Conservation (phyloP, 2,888 invertebrate species). For the Chesias legatella region DNA sequence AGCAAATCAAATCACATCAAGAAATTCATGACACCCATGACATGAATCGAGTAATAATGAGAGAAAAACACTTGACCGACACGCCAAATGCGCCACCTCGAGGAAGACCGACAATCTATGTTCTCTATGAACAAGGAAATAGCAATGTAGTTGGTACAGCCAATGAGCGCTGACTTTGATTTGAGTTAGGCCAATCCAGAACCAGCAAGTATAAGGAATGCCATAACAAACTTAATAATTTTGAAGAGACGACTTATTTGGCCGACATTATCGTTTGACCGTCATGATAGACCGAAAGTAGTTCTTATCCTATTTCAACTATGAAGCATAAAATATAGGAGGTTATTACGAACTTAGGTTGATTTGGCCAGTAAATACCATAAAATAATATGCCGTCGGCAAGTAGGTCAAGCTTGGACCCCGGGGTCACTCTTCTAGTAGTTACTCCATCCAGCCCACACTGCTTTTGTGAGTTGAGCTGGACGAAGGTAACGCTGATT, state of each 20-base stretch:
- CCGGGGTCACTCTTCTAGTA: too few species aligned
- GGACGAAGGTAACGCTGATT: too few species aligned
- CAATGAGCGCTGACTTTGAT: conserved; percentile 26
- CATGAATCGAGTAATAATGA: conserved; percentile 65
- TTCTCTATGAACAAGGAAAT: conserved; percentile 47
- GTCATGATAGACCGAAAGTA: conserved; percentile 39
- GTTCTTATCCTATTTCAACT: conserved; percentile 1
- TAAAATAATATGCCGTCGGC: too few species aligned
- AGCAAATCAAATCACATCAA: conserved; percentile 58
- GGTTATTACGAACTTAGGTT: too few species aligned
- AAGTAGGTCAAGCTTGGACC: too few species aligned
- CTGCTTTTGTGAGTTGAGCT: too few species aligned
- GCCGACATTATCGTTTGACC: conserved; percentile 45
- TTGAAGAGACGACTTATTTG: conserved; percentile 37
- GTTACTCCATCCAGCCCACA: too few species aligned
- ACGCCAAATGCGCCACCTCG: conserved; percentile 46
- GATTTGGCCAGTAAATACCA: too few species aligned
- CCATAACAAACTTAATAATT: conserved; percentile 54
- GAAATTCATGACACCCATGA: too few species aligned
- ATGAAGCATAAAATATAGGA: too few species aligned
- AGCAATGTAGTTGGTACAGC: too few species aligned
- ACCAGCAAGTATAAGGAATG: conserved; percentile 21
- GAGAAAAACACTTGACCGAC: conserved; percentile 66
- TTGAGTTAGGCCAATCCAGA: conserved; percentile 35
- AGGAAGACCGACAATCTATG: conserved; percentile 54